phyloP scores from a whole-genome alignment of 2,888 invertebrate species.

The Saturnia japonica region DNA sequence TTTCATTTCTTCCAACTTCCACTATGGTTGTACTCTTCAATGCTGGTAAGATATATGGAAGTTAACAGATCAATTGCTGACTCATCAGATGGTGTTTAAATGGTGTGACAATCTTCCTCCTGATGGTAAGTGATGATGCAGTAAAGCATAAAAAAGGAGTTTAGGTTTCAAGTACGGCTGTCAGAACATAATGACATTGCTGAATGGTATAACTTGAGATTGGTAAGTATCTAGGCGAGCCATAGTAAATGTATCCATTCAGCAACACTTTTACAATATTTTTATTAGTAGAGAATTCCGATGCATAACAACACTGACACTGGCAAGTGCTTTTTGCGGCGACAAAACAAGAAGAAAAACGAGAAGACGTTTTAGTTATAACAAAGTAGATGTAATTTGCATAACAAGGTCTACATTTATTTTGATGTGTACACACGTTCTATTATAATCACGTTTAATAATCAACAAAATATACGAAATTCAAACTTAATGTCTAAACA shows the following conservation, averaged over 20 bases:
- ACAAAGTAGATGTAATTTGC: not conserved
- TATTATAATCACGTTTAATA: not conserved
- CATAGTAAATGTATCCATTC: too few relatives aligned
- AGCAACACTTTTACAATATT: too few relatives aligned
- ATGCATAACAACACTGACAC: too few relatives aligned
- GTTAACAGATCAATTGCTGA: not conserved
- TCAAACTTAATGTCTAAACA: not conserved
- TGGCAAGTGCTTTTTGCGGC: too few relatives aligned
- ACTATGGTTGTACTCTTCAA: not conserved
- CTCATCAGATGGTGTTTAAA: too few relatives aligned
- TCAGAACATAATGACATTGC: not conserved
- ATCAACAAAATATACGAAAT: not conserved
- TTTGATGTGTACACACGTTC: not conserved
- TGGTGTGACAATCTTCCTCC: too few relatives aligned
- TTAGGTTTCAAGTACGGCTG: not conserved
- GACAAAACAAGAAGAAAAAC: not conserved
- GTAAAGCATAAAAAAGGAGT: too few relatives aligned
- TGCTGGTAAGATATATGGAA: not conserved
- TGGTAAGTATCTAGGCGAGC: not conserved
- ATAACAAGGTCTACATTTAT: not conserved
- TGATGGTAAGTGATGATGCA: not conserved
- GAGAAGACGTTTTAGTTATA: not conserved
- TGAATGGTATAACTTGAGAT: not conserved
- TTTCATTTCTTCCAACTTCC: not conserved
- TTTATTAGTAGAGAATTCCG: too few relatives aligned